Percentiles rank a stretch among this genome's conserved stretches.
phyloP scores from a whole-genome alignment of 1,140 invertebrate genomes.

The Temnothorax longispinosus region DNA sequence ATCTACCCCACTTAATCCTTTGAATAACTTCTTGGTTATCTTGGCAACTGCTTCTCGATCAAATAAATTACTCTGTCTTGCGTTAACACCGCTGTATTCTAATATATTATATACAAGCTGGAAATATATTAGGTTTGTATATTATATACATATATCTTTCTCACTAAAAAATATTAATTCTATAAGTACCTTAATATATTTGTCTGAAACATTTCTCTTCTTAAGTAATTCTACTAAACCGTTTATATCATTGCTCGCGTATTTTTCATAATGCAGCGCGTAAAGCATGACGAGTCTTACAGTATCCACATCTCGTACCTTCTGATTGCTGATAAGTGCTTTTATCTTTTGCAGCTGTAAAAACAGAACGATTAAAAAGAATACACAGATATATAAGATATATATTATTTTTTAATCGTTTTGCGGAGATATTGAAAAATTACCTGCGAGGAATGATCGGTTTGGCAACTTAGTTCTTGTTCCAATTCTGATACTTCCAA shows the following conservation, averaged over 20 bases:
- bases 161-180: not conserved
- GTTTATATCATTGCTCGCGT: slow-evolving; percentile 94
- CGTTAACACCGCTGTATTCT: slow-evolving; percentile 93
- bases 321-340: slow-evolving; percentile 89
- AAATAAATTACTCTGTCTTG: slow-evolving; percentile 93
- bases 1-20: slow-evolving; percentile 96
- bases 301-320: slow-evolving; percentile 93
- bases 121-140: slow-evolving; percentile 60
- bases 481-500: slow-evolving; percentile 98
- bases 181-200: slow-evolving; percentile 84
- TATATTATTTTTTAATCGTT: not conserved
- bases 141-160: slow-evolving; percentile 12
- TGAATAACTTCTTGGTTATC: slow-evolving; percentile 95
- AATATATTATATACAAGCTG: slow-evolving; percentile 90
- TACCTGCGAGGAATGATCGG: slow-evolving; percentile 95
- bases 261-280: slow-evolving; percentile 96
- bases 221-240: slow-evolving; percentile 91
- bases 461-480: slow-evolving; percentile 97
- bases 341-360: slow-evolving; percentile 88
- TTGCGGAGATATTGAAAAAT: slow-evolving; percentile 7
- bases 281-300: slow-evolving; percentile 96
- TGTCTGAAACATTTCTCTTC: slow-evolving; percentile 88
- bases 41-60: slow-evolving; percentile 95
- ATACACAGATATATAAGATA: not conserved
- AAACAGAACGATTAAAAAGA: slow-evolving; percentile 67